A percentile compares a stretch with the other conserved stretches of the same genome.
phyloP scores from a whole-genome alignment of 2,888 invertebrate genomes.

The Diploptera punctata region DNA sequence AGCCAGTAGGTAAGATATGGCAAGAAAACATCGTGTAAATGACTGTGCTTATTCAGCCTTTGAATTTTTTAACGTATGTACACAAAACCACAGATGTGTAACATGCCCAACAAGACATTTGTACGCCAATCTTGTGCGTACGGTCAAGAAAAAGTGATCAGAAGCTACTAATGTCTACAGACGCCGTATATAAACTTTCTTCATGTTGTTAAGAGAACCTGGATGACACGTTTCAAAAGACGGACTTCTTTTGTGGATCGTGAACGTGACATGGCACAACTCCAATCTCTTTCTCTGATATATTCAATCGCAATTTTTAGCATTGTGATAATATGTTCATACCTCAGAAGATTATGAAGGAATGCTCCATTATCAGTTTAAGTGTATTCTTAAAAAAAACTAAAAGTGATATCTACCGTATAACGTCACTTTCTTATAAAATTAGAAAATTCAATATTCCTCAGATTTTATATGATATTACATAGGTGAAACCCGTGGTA shows the following conservation, averaged over 20 bases:
- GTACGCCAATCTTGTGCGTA: neutral
- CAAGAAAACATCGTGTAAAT: too few relatives aligned
- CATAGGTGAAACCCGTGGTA: too few relatives aligned
- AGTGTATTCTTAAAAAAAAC: too few relatives aligned
- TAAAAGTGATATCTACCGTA: too few relatives aligned
- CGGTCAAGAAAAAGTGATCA: neutral
- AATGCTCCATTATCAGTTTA: too few relatives aligned
- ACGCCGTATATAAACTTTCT: neutral
- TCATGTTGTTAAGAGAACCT: neutral
- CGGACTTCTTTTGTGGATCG: conserved; percentile 7
- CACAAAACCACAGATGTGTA: neutral
- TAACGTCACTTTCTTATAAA: too few relatives aligned
- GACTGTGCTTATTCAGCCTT: neutral
- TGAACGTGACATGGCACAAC: conserved; percentile 30
- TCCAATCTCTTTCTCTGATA: conserved; percentile 11
- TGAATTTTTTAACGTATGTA: neutral
- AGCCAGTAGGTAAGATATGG: too few relatives aligned
- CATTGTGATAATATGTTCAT: neutral
- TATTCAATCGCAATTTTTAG: neutral
- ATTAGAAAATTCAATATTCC: too few relatives aligned
- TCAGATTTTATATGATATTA: too few relatives aligned
- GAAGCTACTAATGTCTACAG: neutral
- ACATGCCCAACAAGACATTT: neutral
- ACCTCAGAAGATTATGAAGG: too few relatives aligned
- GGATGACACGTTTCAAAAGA: neutral